Conservation (phyloP, 2,797 vertebrate species). For the Tokudaia muenninki region DNA sequence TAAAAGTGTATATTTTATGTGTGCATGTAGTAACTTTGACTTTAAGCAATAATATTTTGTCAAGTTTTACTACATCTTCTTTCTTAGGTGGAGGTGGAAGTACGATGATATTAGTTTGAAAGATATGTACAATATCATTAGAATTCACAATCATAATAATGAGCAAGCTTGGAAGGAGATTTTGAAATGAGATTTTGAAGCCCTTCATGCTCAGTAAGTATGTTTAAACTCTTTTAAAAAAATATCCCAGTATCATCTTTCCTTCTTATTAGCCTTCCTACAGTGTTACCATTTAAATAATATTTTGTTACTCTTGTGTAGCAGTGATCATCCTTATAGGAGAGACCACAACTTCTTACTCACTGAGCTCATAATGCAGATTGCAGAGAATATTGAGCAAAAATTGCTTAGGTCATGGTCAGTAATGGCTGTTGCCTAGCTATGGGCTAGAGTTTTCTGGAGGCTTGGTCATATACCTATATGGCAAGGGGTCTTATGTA, state of each 20-base stretch:
- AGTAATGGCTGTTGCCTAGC: neutral
- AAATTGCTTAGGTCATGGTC: neutral
- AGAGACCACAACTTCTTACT: neutral
- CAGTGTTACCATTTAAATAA: neutral
- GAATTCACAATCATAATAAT: constrained; percentile 97
- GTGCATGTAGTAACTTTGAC: neutral
- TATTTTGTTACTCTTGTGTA: neutral
- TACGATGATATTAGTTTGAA: constrained; percentile 92
- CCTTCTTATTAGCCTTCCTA: neutral
- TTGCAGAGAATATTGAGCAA: neutral
- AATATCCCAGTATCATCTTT: neutral
- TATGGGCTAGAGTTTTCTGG: neutral
- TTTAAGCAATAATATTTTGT: neutral
- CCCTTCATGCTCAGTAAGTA: constrained; percentile 92
- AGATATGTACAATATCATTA: constrained; percentile 97
- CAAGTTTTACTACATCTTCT: constrained; percentile 37
- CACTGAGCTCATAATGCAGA: neutral
- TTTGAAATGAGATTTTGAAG: constrained; percentile 94
- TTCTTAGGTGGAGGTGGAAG: constrained; percentile 95
- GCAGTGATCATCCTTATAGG: neutral
- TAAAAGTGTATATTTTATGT: neutral
- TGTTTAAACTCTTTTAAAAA: neutral
- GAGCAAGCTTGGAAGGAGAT: constrained; percentile 99
- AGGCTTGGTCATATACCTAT: neutral
- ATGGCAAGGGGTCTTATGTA: neutral